Percentiles rank a stretch among this genome's conserved stretches.
phyloP scores from a whole-genome alignment of 2,113 vertebrate genomes.

The Brienomyrus brachyistius region DNA sequence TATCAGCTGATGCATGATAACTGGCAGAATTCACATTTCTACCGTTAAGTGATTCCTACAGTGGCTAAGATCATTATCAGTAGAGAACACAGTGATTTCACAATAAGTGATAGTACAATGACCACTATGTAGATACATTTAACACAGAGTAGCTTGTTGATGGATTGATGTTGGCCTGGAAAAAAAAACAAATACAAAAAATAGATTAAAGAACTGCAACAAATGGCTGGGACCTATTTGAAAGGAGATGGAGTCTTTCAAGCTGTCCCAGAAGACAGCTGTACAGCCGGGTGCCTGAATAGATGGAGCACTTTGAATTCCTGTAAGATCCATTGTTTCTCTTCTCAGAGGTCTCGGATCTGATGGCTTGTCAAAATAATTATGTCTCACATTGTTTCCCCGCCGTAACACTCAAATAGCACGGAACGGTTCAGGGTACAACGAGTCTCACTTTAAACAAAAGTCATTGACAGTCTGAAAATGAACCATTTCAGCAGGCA shows the following conservation, averaged over 20 bases:
- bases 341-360: slow-evolving; percentile 8
- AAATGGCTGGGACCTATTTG: slow-evolving; percentile 40
- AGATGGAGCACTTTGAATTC: slow-evolving; percentile 17
- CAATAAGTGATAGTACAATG: neutral
- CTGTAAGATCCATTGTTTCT: slow-evolving; percentile 7
- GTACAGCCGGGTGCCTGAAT: slow-evolving; percentile 26
- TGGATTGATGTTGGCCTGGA: slow-evolving; percentile 35
- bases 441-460: neutral
- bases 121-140: slow-evolving; percentile 28
- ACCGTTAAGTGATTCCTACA: neutral
- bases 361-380: slow-evolving; percentile 22
- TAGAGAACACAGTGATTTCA: too few species aligned
- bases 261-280: slow-evolving; percentile 29
- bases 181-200: slow-evolving; percentile 32
- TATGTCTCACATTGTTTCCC: slow-evolving; percentile 16
- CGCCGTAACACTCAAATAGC: neutral
- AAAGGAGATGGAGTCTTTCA: slow-evolving; percentile 35
- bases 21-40: neutral
- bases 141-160: slow-evolving; percentile 38
- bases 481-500: slow-evolving; percentile 8
- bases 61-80: neutral
- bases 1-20: neutral
- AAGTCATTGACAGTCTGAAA: slow-evolving; percentile 12
- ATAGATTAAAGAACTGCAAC: slow-evolving; percentile 28
- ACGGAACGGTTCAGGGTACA: neutral